Conservation (phyloP, 2,113 vertebrate genomes). For the Aegotheles bennettii region DNA sequence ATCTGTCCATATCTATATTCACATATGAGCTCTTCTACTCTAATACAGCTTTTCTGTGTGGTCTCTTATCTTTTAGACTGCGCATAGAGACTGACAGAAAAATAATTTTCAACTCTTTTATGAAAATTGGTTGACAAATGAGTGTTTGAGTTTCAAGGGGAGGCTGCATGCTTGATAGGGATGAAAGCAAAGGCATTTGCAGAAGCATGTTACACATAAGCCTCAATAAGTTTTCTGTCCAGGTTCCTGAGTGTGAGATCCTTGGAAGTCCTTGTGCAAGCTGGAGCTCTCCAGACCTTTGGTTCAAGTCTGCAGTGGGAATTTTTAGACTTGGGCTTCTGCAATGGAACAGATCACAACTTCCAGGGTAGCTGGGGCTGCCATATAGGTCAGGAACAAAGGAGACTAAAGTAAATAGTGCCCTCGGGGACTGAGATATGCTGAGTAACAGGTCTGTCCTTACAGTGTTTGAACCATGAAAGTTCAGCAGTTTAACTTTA, state of each 20-base stretch:
- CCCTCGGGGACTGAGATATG: not conserved
- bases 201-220: fast-evolving
- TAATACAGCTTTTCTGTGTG: fast-evolving
- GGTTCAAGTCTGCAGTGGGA: not conserved
- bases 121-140: not conserved
- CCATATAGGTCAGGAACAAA: fast-evolving
- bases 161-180: not conserved
- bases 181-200: not conserved
- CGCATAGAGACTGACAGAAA: not conserved
- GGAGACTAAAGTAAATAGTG: not conserved
- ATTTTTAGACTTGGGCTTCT: not conserved
- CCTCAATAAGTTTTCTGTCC: not conserved
- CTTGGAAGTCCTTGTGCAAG: not conserved
- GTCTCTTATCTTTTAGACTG: not conserved
- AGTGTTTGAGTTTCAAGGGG: not conserved
- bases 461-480: not conserved
- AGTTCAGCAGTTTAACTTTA: not conserved
- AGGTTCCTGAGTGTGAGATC: not conserved
- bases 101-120: not conserved
- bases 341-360: not conserved
- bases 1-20: not conserved
- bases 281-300: not conserved
- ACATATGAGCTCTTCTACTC: not conserved
- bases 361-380: not conserved
- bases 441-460: not conserved